These are phyloP conservation scores for Moxostoma hubbsi DNA, from an alignment of 2,797 vertebrate species.

Conservation along the genomic window DNA sequence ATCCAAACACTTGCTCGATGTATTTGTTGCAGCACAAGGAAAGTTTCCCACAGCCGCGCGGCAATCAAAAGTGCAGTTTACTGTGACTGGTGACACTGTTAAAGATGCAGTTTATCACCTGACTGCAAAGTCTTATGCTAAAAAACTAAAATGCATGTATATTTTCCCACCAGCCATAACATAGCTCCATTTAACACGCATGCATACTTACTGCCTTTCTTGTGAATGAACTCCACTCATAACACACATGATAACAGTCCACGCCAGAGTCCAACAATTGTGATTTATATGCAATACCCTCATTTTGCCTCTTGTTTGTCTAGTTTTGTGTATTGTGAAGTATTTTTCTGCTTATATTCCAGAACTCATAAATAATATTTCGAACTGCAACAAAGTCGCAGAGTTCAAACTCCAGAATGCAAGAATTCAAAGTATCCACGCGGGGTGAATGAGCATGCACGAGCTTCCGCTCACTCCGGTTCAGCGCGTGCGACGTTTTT, in stretches of 20 bases:
- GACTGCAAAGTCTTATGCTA: not conserved
- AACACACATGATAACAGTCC: constrained; percentile 74
- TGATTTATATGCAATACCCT: constrained; percentile 68
- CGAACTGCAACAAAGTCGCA: not conserved
- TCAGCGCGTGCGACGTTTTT: constrained; percentile 65
- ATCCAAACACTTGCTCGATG: constrained; percentile 4
- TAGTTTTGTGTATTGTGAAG: constrained; percentile 17
- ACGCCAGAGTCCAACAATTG: constrained; percentile 70
- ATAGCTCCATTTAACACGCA: not conserved
- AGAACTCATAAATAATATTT: not conserved
- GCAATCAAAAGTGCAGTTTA: not conserved
- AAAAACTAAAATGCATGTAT: not conserved
- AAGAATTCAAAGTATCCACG: constrained; percentile 66
- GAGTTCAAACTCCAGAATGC: not conserved
- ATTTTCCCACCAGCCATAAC: constrained; percentile 48
- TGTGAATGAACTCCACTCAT: constrained; percentile 69
- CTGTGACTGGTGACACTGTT: not conserved
- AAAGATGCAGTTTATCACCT: constrained; percentile 13
- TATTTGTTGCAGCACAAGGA: not conserved
- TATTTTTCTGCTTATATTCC: constrained; percentile 17
- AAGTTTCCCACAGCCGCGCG: not conserved
- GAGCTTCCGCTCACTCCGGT: constrained; percentile 60
- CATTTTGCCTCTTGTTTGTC: constrained; percentile 49
- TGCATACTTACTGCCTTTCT: constrained; percentile 76
- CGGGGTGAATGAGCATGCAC: constrained; percentile 35